Evolutionary conservation across 2,113 vertebrate genomes (phyloP).

Genomic region (Dipodomys merriami): DNA sequence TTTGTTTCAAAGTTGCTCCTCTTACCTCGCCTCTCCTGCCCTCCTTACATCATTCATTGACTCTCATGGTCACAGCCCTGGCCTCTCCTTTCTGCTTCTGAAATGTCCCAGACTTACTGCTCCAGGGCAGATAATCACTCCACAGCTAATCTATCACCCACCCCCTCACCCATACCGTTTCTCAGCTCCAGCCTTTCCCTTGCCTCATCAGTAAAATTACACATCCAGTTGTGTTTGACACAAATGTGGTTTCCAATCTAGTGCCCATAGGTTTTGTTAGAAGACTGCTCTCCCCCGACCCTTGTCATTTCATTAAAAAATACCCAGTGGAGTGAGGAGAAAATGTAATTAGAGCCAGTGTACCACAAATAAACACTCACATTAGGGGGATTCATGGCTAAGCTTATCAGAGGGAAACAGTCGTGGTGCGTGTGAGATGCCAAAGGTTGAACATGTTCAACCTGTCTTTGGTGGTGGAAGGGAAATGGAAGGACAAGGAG

Average conservation of each 20-base stretch:
- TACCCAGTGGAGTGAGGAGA: neutral
- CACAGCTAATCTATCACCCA: neutral
- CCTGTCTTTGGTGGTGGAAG: neutral
- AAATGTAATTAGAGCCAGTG: slow-evolving; percentile 36
- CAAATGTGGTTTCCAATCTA: neutral
- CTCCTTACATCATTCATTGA: neutral
- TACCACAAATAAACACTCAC: slow-evolving; percentile 41
- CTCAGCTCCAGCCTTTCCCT: neutral
- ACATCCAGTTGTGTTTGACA: slow-evolving; percentile 3
- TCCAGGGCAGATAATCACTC: neutral
- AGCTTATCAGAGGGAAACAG: neutral
- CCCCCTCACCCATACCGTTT: neutral
- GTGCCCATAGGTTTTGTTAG: neutral
- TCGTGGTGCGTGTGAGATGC: neutral
- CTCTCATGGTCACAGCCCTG: too few species aligned
- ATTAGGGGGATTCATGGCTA: neutral
- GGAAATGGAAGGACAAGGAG: rapidly evolving
- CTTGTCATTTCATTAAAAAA: slow-evolving; percentile 62
- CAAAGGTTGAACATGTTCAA: neutral
- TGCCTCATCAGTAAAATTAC: neutral
- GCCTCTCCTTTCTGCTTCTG: neutral
- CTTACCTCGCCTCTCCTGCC: neutral
- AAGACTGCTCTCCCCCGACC: slow-evolving; percentile 46
- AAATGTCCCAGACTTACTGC: too few species aligned
- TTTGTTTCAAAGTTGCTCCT: neutral